Evolutionary conservation across 2,888 invertebrate species (phyloP), one percentile per base, ranked within the genome.

Genomic region (Ryuthela nishihirai): DNA sequence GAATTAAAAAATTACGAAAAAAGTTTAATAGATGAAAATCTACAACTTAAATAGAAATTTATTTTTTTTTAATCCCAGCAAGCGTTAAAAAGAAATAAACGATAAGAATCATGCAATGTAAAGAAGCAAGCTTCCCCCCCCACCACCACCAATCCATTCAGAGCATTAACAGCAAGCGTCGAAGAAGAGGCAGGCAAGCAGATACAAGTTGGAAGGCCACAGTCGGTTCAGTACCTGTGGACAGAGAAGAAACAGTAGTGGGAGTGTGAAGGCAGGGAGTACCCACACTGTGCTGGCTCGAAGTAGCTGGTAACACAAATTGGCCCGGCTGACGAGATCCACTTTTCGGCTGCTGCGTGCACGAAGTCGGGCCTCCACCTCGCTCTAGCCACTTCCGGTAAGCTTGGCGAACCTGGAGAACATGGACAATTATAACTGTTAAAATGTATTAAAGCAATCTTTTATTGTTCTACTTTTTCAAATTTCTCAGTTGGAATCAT

Each of bases 211-310:
- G n/a, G 2, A 12, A 10, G 4, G 12, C 1, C 12, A 32, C 20
- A 38, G 18, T 39, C 18, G 41, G 15, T 26, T 15, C 24, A n/a
- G 34, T 56, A 54, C 62, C 56, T 40, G 62, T 45, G 21, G 61
- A 52, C 36, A 61, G 54, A 20, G 61, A 55, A 25, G 54, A 53
- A 41, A 62, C 62, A 26, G 52, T 40, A 36, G 56, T 40, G 34
- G 62, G 46, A 26, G 46, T 47, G 10, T 43, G 56, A 21, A 49
- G 34, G 35, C 42, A 53, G 43, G 52, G 41, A 17, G 43, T 38
- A 34, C 47, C 53, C 32, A 55, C 48, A 49, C 39, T 45, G 25
- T 56, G 56, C 25, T 48, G 49, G 43, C 36, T 40, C 36, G 50
- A 36, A 18, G 54, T 49, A 39, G 21, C 35, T 21, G 50, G 25